Evolutionary conservation across 2,888 invertebrate genomes (phyloP).

Genomic region (Oscheius sp.): DNA sequence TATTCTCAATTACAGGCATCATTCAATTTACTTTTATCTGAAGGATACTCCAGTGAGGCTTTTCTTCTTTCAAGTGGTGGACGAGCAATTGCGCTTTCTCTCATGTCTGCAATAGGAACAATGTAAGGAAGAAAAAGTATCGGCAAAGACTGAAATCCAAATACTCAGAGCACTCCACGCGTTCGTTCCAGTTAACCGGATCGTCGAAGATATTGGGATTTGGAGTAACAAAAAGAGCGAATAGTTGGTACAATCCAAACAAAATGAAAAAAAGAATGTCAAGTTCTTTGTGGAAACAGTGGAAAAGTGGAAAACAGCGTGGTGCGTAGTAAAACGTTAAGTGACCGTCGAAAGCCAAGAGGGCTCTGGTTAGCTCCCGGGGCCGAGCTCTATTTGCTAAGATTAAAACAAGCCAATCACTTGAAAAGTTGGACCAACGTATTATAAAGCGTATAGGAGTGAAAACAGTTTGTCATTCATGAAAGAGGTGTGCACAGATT

Average conservation of each 20-base stretch:
- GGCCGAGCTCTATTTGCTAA: conserved; percentile 25
- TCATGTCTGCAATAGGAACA: conserved; percentile 10
- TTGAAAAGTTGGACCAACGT: not conserved
- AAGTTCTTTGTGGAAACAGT: not conserved
- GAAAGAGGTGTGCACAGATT: conserved; percentile 28
- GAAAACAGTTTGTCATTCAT: conserved; percentile 12
- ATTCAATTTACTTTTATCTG: conserved; percentile 8
- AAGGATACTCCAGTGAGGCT: conserved; percentile 2
- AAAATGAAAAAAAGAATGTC: too few species aligned
- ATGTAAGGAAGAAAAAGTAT: not conserved
- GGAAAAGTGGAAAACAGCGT: conserved; percentile 1
- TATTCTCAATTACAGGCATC: too few species aligned
- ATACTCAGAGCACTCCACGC: conserved; percentile 35
- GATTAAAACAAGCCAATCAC: conserved; percentile 34
- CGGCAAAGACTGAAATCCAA: conserved; percentile 12
- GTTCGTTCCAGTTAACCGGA: conserved; percentile 20
- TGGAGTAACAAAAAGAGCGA: not conserved
- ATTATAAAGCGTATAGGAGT: too few species aligned
- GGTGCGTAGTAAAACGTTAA: conserved; percentile 12
- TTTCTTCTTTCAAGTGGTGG: conserved; percentile 18
- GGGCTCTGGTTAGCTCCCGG: conserved; percentile 18
- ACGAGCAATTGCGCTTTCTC: conserved; percentile 9
- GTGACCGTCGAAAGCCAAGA: conserved; percentile 31
- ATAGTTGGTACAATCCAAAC: not conserved
- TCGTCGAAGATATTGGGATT: not conserved